A percentile compares a stretch with the other conserved stretches of the same genome.
These are phyloP conservation scores for Lysandra coridon DNA, from an alignment of 2,888 invertebrate species.

Conservation along the genomic window DNA sequence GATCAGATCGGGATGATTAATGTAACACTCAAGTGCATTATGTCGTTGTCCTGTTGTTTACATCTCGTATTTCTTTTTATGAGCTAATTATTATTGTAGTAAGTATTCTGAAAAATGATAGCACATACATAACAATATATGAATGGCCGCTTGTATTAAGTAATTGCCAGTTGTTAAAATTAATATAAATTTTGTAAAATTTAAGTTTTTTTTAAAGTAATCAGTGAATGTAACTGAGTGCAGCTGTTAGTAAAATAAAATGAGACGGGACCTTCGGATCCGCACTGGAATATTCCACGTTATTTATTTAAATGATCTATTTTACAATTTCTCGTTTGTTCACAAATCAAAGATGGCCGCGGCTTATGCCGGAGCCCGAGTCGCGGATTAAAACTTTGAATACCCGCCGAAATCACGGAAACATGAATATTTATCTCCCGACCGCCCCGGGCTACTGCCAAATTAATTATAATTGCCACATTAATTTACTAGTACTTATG, in stretches of 20 bases:
- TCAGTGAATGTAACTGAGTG: not conserved
- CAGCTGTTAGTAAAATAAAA: too few relatives aligned
- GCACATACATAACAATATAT: too few relatives aligned
- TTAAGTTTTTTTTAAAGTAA: too few relatives aligned
- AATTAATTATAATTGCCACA: conserved; percentile 23
- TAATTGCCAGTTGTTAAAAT: too few relatives aligned
- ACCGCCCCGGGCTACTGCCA: conserved; percentile 8
- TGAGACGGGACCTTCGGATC: not conserved
- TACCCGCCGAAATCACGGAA: conserved; percentile 23
- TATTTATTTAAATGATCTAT: not conserved
- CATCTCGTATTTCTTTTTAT: not conserved
- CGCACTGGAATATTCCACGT: not conserved
- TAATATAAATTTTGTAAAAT: too few relatives aligned
- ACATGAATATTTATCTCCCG: conserved; percentile 20
- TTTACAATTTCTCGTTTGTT: not conserved
- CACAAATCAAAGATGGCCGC: not conserved
- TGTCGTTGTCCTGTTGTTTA: not conserved
- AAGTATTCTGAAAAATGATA: too few relatives aligned
- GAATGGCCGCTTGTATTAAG: too few relatives aligned
- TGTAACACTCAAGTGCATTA: conserved; percentile 35
- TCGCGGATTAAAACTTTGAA: conserved; percentile 23
- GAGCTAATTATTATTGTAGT: too few relatives aligned
- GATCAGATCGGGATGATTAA: conserved; percentile 50
- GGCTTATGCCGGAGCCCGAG: not conserved
- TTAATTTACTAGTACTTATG: conserved; percentile 14